phyloP scores from a whole-genome alignment of 2,888 invertebrate species.

The Tuta absoluta region DNA sequence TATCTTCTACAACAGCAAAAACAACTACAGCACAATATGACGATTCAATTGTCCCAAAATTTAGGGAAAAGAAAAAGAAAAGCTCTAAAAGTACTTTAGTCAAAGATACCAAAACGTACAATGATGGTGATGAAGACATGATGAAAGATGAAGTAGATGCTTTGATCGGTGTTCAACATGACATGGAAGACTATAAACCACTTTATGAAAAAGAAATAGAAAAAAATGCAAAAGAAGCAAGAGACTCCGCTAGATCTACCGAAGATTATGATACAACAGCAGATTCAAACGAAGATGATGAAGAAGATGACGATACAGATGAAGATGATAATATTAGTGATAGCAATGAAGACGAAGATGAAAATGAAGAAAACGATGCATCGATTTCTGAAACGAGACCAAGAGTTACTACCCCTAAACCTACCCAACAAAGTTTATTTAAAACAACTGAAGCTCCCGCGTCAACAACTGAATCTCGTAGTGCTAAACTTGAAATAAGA shows the following conservation, averaged over 20 bases:
- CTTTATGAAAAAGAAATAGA: constrained; percentile 61
- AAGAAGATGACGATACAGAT: constrained; percentile 39
- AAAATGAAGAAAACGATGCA: constrained; percentile 41
- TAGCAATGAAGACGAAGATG: constrained; percentile 41
- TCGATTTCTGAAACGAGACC: constrained; percentile 34
- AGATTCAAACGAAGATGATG: constrained; percentile 37
- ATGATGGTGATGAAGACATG: constrained; percentile 60
- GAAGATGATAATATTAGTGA: constrained; percentile 41
- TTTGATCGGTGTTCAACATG: constrained; percentile 63
- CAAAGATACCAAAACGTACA: constrained; percentile 71
- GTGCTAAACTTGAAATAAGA: constrained; percentile 45
- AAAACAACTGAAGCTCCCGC: constrained; percentile 61
- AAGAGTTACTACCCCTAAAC: constrained; percentile 55
- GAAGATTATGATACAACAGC: constrained; percentile 41
- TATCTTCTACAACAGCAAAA: constrained; percentile 32
- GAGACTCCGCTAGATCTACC: constrained; percentile 31
- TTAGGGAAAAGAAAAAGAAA: constrained; percentile 70
- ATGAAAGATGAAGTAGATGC: constrained; percentile 66
- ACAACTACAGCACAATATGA: constrained; percentile 1
- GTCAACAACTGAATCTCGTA: constrained; percentile 51
- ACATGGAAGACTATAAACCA: constrained; percentile 68
- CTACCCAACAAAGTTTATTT: constrained; percentile 58
- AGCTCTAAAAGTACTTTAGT: constrained; percentile 68
- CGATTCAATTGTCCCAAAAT: constrained; percentile 42
- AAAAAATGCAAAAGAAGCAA: constrained; percentile 34